Conservation (phyloP, 1,140 invertebrate genomes). For the Heliothis subflexa region DNA sequence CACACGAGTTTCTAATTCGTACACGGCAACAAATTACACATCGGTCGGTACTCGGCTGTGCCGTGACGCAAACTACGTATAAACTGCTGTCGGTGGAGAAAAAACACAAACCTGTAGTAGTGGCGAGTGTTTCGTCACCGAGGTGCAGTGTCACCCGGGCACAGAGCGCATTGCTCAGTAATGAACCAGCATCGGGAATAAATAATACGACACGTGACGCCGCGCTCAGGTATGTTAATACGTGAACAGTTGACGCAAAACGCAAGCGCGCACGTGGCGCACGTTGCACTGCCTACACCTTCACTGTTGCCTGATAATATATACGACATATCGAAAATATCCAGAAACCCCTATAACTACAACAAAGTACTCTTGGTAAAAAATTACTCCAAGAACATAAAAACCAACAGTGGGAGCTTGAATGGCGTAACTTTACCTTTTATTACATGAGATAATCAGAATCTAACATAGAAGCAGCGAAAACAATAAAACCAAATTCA, state of each 20-base stretch:
- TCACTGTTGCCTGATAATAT: background rate
- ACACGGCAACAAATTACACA: conserved; percentile 49
- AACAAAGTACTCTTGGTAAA: background rate
- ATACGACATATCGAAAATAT: background rate
- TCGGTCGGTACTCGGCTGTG: conserved; percentile 31
- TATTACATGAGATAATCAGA: conserved; percentile 17
- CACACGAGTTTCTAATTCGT: conserved; percentile 50
- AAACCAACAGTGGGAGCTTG: conserved; percentile 29
- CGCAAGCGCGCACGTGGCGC: conserved; percentile 22
- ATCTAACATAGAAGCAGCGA: conserved; percentile 12
- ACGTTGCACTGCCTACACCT: conserved; percentile 6
- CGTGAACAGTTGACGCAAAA: conserved; percentile 20
- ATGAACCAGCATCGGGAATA: conserved; percentile 51
- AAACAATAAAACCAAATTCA: conserved; percentile 32
- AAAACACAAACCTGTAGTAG: conserved; percentile 55
- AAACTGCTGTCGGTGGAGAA: conserved; percentile 22
- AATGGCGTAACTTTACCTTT: conserved; percentile 10
- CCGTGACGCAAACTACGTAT: conserved; percentile 52
- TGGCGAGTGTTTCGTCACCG: conserved; percentile 51
- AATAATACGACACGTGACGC: conserved; percentile 46
- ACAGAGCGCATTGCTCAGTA: conserved; percentile 46
- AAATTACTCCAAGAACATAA: conserved; percentile 11
- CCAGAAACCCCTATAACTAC: background rate
- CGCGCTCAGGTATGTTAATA: conserved; percentile 30
- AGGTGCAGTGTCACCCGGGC: conserved; percentile 43